phyloP scores from a whole-genome alignment of 1,140 invertebrate species.

The Pararge aegeria region DNA sequence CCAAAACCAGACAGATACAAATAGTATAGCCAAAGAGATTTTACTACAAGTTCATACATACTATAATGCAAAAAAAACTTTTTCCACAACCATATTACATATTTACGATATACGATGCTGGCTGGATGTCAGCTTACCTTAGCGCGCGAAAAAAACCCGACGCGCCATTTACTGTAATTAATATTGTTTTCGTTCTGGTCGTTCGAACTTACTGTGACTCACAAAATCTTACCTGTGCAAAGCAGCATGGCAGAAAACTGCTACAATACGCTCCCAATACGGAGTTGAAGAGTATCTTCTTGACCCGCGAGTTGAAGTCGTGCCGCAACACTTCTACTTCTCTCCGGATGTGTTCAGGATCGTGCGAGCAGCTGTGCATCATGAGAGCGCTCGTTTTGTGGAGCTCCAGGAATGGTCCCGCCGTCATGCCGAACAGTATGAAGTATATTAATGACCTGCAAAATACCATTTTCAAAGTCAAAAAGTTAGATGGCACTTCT shows the following conservation, averaged over 20 bases:
- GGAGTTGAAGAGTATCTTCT: constrained; percentile 94
- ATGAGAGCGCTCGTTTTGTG: constrained; percentile 70
- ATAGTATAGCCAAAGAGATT: no score
- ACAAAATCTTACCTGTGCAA: constrained; percentile 89
- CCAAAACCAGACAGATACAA: no score
- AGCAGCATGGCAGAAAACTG: constrained; percentile 93
- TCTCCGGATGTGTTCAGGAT: constrained; percentile 85
- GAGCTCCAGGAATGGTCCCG: constrained; percentile 86
- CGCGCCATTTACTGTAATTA: no score
- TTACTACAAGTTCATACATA: no score
- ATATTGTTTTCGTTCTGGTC: no score
- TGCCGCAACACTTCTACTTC: constrained; percentile 91
- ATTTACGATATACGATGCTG: no score
- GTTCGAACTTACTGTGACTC: no score
- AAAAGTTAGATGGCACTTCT: no score
- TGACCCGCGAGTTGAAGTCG: constrained; percentile 94
- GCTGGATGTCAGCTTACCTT: no score
- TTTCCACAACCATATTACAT: no score
- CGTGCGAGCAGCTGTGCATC: constrained; percentile 86
- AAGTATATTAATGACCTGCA: constrained; percentile 90
- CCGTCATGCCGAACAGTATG: constrained; percentile 89
- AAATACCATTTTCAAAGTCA: neutral
- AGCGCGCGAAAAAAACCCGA: no score
- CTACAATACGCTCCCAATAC: constrained; percentile 94
- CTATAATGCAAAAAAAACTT: no score